Evolutionary conservation across 2,888 invertebrate genomes (phyloP).

Genomic region (Drosophila incognita): DNA sequence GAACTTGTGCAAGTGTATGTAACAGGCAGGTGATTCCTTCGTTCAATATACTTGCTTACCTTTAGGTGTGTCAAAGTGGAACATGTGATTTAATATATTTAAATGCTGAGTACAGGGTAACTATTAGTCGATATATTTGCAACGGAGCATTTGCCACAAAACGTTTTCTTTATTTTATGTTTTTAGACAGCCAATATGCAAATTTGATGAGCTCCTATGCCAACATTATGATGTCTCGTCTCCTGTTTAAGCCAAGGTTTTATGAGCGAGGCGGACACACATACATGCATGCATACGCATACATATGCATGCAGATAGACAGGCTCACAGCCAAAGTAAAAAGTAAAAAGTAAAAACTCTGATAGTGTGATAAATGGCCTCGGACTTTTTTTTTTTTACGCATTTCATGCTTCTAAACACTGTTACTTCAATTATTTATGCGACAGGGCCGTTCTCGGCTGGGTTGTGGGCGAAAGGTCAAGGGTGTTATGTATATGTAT

Average conservation of each 20-base stretch:
- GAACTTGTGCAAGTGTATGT: background rate
- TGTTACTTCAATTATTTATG: conserved; percentile 76
- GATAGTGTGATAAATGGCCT: conserved; percentile 47
- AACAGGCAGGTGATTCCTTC: background rate
- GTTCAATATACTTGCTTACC: background rate
- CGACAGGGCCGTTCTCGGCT: conserved; percentile 13
- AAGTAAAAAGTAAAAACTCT: conserved; percentile 19
- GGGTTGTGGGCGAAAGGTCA: conserved; percentile 43
- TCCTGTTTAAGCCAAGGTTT: conserved; percentile 54
- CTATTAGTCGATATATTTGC: background rate
- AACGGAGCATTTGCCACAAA: background rate
- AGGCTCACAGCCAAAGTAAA: background rate
- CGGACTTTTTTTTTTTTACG: conserved; percentile 49
- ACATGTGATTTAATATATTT: background rate
- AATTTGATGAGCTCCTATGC: conserved; percentile 76
- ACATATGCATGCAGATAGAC: background rate
- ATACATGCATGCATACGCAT: background rate
- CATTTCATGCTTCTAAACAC: conserved; percentile 55
- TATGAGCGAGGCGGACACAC: conserved; percentile 43
- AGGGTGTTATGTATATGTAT: conserved; percentile 21
- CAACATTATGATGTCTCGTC: conserved; percentile 60
- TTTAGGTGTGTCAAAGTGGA: background rate
- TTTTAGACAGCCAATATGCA: conserved; percentile 73
- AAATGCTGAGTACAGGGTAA: background rate
- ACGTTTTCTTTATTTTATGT: conserved; percentile 5